Conservation (phyloP, 1,140 invertebrate genomes). For the Nasonia giraulti region DNA sequence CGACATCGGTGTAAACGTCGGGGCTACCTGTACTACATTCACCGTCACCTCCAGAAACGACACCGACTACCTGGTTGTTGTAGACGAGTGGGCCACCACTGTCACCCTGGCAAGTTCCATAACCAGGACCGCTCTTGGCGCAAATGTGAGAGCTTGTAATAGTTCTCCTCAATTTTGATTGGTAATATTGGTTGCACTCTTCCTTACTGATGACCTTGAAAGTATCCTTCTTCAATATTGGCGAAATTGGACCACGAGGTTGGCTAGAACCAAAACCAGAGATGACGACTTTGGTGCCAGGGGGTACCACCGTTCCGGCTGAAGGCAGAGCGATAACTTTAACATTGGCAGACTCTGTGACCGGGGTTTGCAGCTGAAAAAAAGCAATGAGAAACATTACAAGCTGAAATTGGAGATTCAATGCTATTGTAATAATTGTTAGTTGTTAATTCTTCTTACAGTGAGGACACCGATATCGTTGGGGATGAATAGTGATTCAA, state of each 20-base stretch:
- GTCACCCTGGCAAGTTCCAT: slow-evolving; percentile 4
- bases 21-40: neutral
- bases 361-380: neutral
- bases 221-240: neutral
- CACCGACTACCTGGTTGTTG: neutral
- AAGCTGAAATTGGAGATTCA: neutral
- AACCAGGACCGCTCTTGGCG: neutral
- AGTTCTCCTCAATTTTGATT: neutral
- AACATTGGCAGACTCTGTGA: neutral
- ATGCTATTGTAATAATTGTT: neutral
- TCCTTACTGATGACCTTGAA: neutral
- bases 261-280: neutral
- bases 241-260: neutral
- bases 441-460: neutral
- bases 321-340: neutral
- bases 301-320: neutral
- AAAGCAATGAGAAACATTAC: neutral
- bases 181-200: neutral
- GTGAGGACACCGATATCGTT: slow-evolving; percentile 4
- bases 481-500: neutral
- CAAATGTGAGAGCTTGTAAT: neutral
- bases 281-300: neutral
- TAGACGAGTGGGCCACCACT: slow-evolving; percentile 5
- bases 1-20: neutral
- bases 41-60: neutral